A percentile compares a stretch with the other conserved stretches of the same genome.
Conservation (phyloP, 2,888 invertebrate species). For the Ctena decussata region DNA sequence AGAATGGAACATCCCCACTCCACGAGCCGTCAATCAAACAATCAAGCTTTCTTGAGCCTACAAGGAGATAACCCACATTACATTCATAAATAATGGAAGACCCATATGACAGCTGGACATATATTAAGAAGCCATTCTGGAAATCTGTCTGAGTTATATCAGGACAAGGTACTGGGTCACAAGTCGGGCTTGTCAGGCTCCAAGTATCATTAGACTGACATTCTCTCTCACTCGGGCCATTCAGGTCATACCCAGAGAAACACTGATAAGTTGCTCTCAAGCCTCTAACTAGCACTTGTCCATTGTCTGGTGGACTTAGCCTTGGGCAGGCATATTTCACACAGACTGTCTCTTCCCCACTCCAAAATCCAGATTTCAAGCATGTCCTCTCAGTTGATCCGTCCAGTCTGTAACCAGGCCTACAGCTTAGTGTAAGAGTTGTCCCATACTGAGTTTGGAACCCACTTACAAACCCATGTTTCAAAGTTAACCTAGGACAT, state of each 20-base stretch:
- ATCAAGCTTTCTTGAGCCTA: constrained; percentile 71
- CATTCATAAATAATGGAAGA: constrained; percentile 68
- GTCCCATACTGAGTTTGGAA: constrained; percentile 72
- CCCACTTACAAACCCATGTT: constrained; percentile 69
- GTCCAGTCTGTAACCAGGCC: constrained; percentile 95
- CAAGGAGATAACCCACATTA: constrained; percentile 72
- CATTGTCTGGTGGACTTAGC: constrained; percentile 59
- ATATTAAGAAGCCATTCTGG: constrained; percentile 54
- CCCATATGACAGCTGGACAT: constrained; percentile 40
- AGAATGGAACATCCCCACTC: constrained; percentile 61
- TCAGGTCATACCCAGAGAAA: constrained; percentile 95
- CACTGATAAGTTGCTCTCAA: constrained; percentile 90
- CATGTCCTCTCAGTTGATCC: constrained; percentile 93
- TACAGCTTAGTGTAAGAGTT: constrained; percentile 92
- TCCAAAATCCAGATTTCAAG: constrained; percentile 83
- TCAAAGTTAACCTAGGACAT: constrained; percentile 70
- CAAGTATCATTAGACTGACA: constrained; percentile 85
- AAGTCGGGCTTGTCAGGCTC: constrained; percentile 77
- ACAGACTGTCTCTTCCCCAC: constrained; percentile 76
- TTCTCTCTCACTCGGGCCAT: constrained; percentile 94
- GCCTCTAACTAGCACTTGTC: constrained; percentile 46
- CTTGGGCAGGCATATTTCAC: constrained; percentile 71
- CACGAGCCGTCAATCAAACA: constrained; percentile 79
- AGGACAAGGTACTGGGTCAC: constrained; percentile 74
- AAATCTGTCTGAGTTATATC: constrained; percentile 50